Evolutionary conservation across 2,888 invertebrate genomes (phyloP), one percentile per base, ranked within the genome.

Genomic region (Neocrepidodera transversa): DNA sequence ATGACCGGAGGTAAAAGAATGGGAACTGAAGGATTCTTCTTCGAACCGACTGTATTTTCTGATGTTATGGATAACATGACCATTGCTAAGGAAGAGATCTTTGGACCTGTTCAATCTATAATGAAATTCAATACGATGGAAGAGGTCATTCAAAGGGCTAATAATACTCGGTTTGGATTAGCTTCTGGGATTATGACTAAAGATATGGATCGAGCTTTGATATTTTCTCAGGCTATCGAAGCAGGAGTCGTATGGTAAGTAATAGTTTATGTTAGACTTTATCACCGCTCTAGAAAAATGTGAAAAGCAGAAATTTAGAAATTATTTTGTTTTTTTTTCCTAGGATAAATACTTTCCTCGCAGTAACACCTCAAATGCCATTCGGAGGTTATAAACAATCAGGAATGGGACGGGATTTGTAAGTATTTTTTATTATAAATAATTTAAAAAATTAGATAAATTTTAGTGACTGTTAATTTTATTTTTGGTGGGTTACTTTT

Each of bases 381-480:
- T 94, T 94, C 76, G 94, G 94, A 55, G 94, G 94, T 42, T 94
- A 86, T 80, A 93, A 92, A 75, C 86, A 88, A 71, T 93, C 93
- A 20, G 94, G 94, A 50, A 85, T 90, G 69, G 94, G 94, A 18
- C 85, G 93, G 58, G 94, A 94, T 80, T 69, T 88, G 82, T 85
- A 78, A 80, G 83, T 38, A 11, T 14, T 36, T 14, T n/a, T n/a
- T n/a, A n/a, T n/a, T n/a, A n/a, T n/a, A n/a, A n/a, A n/a, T n/a
- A n/a, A n/a, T n/a, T n/a, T n/a, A n/a, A n/a, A n/a, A n/a, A n/a
- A n/a, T n/a, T n/a, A n/a, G n/a, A n/a, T n/a, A n/a, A n/a, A n/a
- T n/a, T n/a, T n/a, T n/a, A n/a, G n/a, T n/a, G n/a, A n/a, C n/a
- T n/a, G n/a, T n/a, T n/a, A n/a, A n/a, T n/a, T n/a, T n/a, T n/a